Conservation (phyloP, 2,797 vertebrate species). For the Parambassis ranga region DNA sequence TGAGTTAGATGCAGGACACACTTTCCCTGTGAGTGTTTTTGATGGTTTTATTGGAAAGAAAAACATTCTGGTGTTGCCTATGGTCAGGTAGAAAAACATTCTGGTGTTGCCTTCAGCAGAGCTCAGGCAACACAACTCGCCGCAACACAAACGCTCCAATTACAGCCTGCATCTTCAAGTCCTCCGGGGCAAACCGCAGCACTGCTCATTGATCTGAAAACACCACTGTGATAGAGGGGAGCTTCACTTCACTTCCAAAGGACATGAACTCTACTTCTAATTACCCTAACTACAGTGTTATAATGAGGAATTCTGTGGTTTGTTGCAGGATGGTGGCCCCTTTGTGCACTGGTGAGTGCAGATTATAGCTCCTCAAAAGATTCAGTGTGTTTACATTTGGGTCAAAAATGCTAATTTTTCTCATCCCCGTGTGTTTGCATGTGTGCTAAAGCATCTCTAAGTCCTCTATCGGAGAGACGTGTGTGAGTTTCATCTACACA, state of each 20-base stretch:
- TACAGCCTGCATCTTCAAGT: constrained; percentile 50
- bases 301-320: constrained; percentile 1
- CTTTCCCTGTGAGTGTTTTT: constrained; percentile 31
- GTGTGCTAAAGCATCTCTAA: constrained; percentile 17
- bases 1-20: too few relatives aligned
- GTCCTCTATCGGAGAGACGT: background rate
- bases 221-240: constrained; percentile 36
- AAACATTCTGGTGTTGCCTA: constrained; percentile 44
- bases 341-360: background rate
- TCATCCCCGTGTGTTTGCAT: background rate
- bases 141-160: constrained; percentile 64
- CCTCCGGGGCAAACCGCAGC: constrained; percentile 35
- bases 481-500: background rate
- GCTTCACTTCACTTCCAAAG: constrained; percentile 9
- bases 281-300: constrained; percentile 21
- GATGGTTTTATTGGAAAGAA: constrained; percentile 57
- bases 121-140: constrained; percentile 33
- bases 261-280: constrained; percentile 36
- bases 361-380: background rate
- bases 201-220: constrained; percentile 60
- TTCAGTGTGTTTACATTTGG: background rate
- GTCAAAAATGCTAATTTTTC: background rate
- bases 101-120: constrained; percentile 36
- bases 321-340: background rate
- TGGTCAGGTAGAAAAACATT: constrained; percentile 47